These are phyloP conservation scores for Lepus oiostolus DNA, from an alignment of 2,797 vertebrate species.

Conservation along the genomic window DNA sequence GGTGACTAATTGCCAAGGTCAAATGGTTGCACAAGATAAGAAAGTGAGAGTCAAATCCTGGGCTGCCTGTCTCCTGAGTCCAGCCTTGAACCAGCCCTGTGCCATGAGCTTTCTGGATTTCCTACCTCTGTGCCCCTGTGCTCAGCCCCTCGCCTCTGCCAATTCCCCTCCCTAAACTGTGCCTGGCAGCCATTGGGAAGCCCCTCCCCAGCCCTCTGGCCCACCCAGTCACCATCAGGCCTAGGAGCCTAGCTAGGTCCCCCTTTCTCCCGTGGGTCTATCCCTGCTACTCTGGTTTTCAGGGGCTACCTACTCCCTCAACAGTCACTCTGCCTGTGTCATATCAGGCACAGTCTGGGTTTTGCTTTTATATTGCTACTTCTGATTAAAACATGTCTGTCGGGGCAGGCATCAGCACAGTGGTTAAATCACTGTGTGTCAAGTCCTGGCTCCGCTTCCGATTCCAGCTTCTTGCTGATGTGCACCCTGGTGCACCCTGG, in stretches of 20 bases:
- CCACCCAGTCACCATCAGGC: neutral
- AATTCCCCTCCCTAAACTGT: too few species aligned
- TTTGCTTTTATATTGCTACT: neutral
- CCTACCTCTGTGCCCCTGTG: neutral
- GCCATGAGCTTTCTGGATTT: neutral
- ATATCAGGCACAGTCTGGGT: neutral
- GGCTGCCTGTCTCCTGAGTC: neutral
- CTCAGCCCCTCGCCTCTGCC: neutral
- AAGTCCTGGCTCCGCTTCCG: too few species aligned
- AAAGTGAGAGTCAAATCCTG: neutral
- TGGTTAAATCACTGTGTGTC: too few species aligned
- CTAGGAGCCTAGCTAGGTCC: neutral
- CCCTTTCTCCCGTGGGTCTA: neutral
- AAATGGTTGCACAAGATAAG: neutral
- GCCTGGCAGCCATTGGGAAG: neutral
- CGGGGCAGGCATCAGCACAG: too few species aligned
- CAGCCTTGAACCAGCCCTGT: neutral
- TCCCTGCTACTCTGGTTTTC: neutral
- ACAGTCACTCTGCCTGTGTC: neutral
- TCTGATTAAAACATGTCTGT: conserved; percentile 16
- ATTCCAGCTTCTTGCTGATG: too few species aligned
- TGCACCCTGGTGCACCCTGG: too few species aligned
- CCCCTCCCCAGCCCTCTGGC: neutral
- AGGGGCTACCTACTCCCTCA: neutral
- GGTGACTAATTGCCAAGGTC: neutral